Conservation (phyloP, 2,113 vertebrate species). For the Miniopterus natalensis region DNA sequence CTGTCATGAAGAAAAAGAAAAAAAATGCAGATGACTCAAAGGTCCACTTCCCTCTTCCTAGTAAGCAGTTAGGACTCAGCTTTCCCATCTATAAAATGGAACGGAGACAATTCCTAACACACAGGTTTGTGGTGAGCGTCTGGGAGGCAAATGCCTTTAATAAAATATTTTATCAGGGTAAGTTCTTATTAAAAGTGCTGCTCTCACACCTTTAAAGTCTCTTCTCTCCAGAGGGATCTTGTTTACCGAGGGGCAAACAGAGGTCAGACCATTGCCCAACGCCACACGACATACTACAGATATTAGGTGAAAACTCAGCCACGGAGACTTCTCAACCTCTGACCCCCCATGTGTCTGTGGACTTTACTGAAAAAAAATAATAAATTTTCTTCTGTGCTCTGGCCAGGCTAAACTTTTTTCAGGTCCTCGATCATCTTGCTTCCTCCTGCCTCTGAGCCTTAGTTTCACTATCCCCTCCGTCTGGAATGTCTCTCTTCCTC, state of each 20-base stretch:
- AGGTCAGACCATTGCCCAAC: rapidly evolving
- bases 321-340: rapidly evolving
- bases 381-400: background rate
- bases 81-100: background rate
- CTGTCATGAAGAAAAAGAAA: slow-evolving; percentile 69
- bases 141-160: background rate
- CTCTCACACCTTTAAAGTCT: background rate
- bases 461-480: background rate
- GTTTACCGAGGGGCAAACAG: background rate
- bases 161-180: background rate
- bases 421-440: too few species aligned
- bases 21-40: background rate
- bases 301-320: background rate
- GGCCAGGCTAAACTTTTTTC: background rate
- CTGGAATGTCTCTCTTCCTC: background rate
- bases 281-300: background rate
- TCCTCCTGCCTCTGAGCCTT: background rate
- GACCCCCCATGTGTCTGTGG: background rate
- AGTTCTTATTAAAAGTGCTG: background rate
- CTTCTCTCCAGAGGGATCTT: background rate
- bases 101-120: background rate
- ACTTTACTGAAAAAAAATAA: background rate
- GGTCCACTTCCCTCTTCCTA: background rate
- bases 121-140: background rate
- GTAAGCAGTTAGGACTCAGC: rapidly evolving